Conservation (phyloP, 2,888 invertebrate species). For the Perdita meconis region DNA sequence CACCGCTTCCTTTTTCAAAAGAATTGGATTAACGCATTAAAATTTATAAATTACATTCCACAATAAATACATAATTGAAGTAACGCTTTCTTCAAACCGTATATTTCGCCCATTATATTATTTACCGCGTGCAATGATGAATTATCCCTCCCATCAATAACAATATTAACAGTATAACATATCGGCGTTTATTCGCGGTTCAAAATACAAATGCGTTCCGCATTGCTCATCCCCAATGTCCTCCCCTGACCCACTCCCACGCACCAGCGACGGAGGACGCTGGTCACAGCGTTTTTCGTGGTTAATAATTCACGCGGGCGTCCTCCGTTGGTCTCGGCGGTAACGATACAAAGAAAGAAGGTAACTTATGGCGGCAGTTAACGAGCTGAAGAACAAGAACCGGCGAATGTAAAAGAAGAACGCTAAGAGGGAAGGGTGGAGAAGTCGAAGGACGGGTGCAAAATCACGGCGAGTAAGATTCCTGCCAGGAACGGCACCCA, state of each 20-base stretch:
- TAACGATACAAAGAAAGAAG: constrained; percentile 42
- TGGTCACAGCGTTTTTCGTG: constrained; percentile 25
- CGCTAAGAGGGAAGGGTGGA: constrained; percentile 1
- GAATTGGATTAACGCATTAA: too few species aligned
- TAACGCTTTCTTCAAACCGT: too few species aligned
- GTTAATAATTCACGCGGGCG: constrained; percentile 40
- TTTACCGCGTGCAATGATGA: too few species aligned
- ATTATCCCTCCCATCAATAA: too few species aligned
- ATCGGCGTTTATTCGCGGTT: neutral
- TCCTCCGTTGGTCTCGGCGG: constrained; percentile 14
- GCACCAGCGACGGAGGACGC: neutral
- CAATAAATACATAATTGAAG: too few species aligned
- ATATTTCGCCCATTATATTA: too few species aligned
- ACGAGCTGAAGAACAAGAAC: constrained; percentile 58
- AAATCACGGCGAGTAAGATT: constrained; percentile 63
- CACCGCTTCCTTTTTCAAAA: too few species aligned
- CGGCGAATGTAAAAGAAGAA: constrained; percentile 26
- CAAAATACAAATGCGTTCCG: neutral
- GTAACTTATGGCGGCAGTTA: constrained; percentile 57
- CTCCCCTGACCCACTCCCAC: neutral
- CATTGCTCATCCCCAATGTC: neutral
- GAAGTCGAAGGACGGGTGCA: constrained; percentile 52
- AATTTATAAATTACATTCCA: too few species aligned
- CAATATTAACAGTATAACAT: too few species aligned
- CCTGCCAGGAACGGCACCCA: constrained; percentile 61